Evolutionary conservation across 2,888 invertebrate species (phyloP), one percentile per base, ranked within the genome.

Genomic region (Chloroclysta siterata): DNA sequence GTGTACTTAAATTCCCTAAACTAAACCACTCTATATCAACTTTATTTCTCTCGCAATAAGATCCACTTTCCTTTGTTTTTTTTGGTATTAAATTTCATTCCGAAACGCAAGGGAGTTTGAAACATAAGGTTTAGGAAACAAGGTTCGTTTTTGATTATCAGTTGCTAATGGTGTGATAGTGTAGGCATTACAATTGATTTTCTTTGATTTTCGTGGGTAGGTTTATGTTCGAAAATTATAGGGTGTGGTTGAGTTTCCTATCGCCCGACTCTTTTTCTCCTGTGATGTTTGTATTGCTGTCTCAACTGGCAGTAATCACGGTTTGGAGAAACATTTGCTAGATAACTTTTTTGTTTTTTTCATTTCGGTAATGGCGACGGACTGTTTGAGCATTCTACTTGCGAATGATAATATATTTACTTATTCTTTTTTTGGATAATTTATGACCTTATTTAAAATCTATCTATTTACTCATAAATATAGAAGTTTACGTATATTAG

Each of bases 181-280:
- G n/a, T n/a, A n/a, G 17, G 41, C 54, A 63, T 59, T 60, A 53
- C 60, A 69, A 73, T 72, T 74, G 74, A 72, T 74, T 74, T 72
- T 68, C 72, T 72, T 65, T 71, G 72, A 71, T 74, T 74, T 71
- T 68, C 65, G 66, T 72, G 72, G 72, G 73, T 75, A 59, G 59
- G 73, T 64, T 74, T 68, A 66, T 68, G 65, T 68, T 69, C 63
- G 60, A 60, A 72, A 73, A 73, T 75, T 73, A 72, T 66, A 65
- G 71, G 70, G 71, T 63, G 67, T 68, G 66, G 67, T 69, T 69
- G 66, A 54, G 15, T 58, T 67, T 61, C 60, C 65, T 58, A 52
- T 54, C 33, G 5, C 36, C 58, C 28, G 41, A 58, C 65, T 54
- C 65, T 52, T 51, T 61, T 54, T 28, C 54, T 17, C 61, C 22